Evolutionary conservation across 2,113 vertebrate genomes (phyloP), one percentile per base, ranked within the genome.

Genomic region (Lampris megalopsis): DNA sequence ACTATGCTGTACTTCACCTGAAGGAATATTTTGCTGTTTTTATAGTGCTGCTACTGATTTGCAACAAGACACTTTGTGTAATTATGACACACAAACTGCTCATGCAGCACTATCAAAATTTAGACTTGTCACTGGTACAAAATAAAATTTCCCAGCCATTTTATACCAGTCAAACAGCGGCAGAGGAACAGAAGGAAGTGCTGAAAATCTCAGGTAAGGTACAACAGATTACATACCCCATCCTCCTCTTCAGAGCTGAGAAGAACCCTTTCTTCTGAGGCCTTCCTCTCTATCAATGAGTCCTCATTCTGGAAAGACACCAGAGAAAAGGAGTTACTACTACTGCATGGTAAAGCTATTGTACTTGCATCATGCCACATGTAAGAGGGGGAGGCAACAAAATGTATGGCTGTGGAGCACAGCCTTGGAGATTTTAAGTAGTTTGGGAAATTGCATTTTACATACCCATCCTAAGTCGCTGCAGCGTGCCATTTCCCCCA

Each of bases 231-330:
- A 24, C 24, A 24, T 45, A 45, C 43, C 2, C 43, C 43, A 7
- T 45, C 24, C 6, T 54, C 52, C 52, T 54, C 52, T 54, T 54
- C 52, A 54, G 52, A 54, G 52, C 52, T 54, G 52, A 54, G 52
- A 54, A 54, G 52, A 54, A 54, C 52, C 52, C 52, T 7, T 54
- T 54, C 52, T 54, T 54, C 11, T 54, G 52, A 7, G 10, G 52
- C 52, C 52, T 8, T 54, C 52, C 52, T 54, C 52, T 9, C 47
- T 24, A 24, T 24, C 24, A 48, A 48, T 48, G 47, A 9, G 47
- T 48, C 47, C 47, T 48, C 47, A 48, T 48, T 48, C 47, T 48
- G 47, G 47, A 48, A 48, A 24, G 47, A 48, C 47, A 48, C 47
- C 47, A 48, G 47, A 48, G 47, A 9, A 48, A 48, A 48, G 47